phyloP scores from a whole-genome alignment of 2,797 vertebrate species.

The Selene dorsalis region DNA sequence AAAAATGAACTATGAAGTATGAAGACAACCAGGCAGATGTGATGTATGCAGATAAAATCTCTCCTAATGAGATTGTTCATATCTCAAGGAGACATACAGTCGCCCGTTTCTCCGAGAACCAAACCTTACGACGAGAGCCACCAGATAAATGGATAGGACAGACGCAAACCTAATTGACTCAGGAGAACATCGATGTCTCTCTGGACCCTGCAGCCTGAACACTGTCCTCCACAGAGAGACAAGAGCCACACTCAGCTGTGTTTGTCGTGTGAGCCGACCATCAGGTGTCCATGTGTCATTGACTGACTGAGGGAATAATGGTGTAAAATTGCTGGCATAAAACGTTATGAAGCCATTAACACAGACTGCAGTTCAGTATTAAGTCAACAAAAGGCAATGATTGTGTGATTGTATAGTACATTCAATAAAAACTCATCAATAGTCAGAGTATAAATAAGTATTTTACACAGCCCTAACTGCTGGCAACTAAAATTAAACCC shows the following conservation, averaged over 20 bases:
- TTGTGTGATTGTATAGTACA: neutral
- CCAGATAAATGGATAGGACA: slow-evolving; percentile 58
- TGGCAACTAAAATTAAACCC: neutral
- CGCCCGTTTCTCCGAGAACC: slow-evolving; percentile 58
- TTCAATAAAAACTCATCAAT: slow-evolving; percentile 56
- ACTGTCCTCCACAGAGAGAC: slow-evolving; percentile 60
- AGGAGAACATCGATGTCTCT: slow-evolving; percentile 29
- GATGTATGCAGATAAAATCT: slow-evolving; percentile 56
- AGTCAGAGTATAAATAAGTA: neutral
- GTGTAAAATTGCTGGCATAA: slow-evolving; percentile 60
- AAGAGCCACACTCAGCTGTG: slow-evolving; percentile 33
- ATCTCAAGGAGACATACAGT: slow-evolving; percentile 77
- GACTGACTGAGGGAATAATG: slow-evolving; percentile 59
- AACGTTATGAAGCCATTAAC: slow-evolving; percentile 65
- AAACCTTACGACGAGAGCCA: slow-evolving; percentile 43
- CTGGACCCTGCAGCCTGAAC: slow-evolving; percentile 68
- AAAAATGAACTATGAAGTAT: neutral
- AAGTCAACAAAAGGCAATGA: slow-evolving; percentile 60
- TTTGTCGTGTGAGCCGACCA: slow-evolving; percentile 32
- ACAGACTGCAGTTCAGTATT: slow-evolving; percentile 9
- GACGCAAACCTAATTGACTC: slow-evolving; percentile 53
- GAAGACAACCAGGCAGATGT: slow-evolving; percentile 33
- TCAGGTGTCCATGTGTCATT: slow-evolving; percentile 44
- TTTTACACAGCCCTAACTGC: neutral
- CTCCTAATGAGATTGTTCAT: slow-evolving; percentile 68